These are phyloP conservation scores for Hypselothyrea guttata DNA, from an alignment of 2,888 invertebrate genomes.

Conservation along the genomic window DNA sequence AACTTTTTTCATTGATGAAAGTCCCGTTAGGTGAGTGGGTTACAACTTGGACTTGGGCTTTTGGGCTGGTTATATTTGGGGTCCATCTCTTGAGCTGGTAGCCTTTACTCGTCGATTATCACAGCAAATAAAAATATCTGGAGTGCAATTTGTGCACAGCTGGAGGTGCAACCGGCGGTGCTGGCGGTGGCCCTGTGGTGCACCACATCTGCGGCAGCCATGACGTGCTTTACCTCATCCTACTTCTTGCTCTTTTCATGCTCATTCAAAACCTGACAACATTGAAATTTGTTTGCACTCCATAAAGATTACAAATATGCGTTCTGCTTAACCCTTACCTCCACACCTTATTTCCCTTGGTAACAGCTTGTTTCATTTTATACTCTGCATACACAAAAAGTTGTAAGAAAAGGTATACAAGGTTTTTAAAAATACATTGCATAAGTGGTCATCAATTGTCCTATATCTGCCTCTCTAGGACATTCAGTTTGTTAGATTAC, in stretches of 20 bases:
- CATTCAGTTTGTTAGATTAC: too few species aligned
- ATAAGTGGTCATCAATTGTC: too few species aligned
- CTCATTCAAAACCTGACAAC: conserved; percentile 56
- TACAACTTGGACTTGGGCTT: not conserved
- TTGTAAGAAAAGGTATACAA: too few species aligned
- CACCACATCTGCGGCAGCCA: conserved; percentile 22
- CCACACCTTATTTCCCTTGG: not conserved
- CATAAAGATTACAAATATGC: conserved; percentile 74
- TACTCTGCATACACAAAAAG: too few species aligned
- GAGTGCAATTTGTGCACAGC: conserved; percentile 74
- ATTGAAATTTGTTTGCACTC: conserved; percentile 76
- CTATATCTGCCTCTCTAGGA: too few species aligned
- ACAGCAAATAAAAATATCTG: conserved; percentile 78
- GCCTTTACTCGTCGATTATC: conserved; percentile 51
- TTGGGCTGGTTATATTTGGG: not conserved
- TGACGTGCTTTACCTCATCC: not conserved
- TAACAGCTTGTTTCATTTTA: not conserved
- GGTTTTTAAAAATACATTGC: too few species aligned
- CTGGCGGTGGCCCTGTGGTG: conserved; percentile 55
- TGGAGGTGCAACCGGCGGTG: conserved; percentile 68
- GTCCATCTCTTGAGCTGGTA: conserved; percentile 27
- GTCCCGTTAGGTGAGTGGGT: conserved; percentile 23
- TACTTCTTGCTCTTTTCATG: not conserved
- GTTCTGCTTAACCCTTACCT: conserved; percentile 17
- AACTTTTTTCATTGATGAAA: conserved; percentile 19